Evolutionary conservation across 2,797 vertebrate genomes (phyloP).

Genomic region (Artibeus lituratus): DNA sequence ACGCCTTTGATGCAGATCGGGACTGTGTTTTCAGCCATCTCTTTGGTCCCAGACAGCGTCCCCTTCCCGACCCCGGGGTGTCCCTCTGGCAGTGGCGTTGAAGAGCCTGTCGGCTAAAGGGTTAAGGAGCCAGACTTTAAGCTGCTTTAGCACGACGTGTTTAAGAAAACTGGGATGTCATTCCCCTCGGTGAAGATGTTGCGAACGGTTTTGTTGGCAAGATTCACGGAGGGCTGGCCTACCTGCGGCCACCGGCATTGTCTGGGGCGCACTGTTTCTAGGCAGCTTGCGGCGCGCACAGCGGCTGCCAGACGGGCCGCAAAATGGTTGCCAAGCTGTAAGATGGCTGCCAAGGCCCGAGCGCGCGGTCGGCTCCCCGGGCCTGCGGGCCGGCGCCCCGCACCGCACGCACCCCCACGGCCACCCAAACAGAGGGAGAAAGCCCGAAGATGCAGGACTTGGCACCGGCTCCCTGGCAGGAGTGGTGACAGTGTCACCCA

Average conservation of each 20-base stretch:
- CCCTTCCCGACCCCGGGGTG: neutral
- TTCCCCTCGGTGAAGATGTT: conserved; percentile 61
- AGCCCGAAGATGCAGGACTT: conserved; percentile 87
- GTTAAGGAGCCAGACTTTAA: conserved; percentile 65
- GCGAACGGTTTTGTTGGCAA: conserved; percentile 48
- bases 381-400: conserved; percentile 68
- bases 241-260: conserved; percentile 80
- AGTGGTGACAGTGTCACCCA: conserved; percentile 89
- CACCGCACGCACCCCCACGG: neutral
- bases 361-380: conserved; percentile 73
- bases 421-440: neutral
- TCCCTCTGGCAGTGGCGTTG: neutral
- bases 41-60: neutral
- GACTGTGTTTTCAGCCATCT: neutral
- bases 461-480: conserved; percentile 91
- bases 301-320: conserved; percentile 89
- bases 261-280: conserved; percentile 83
- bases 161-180: conserved; percentile 52
- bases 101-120: conserved; percentile 62
- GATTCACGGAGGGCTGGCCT: conserved; percentile 72
- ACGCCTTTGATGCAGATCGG: neutral
- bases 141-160: neutral
- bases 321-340: conserved; percentile 99
- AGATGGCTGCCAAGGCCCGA: conserved; percentile 96
- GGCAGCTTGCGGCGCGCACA: conserved; percentile 86